Evolutionary conservation across 2,113 vertebrate species (phyloP).

Genomic region (western clawed frog (Xenopus tropicalis)): UCB_Xtro_10.0 CM004444.2:72164501-72165000

Average conservation of each 20-base stretch:
- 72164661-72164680: slow-evolving; percentile 42
- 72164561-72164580: slow-evolving; percentile 23
- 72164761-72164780: background rate
- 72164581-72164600: slow-evolving; percentile 12
- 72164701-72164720: background rate
- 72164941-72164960: background rate
- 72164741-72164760: background rate
- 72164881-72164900: no score
- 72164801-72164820: background rate
- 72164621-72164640: slow-evolving; percentile 17
- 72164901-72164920: slow-evolving; percentile 16
- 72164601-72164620: background rate
- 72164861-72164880: no score
- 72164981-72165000: background rate
- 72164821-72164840: background rate
- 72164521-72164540: slow-evolving; percentile 2
- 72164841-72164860: slow-evolving; percentile 7
- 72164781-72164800: background rate
- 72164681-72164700: slow-evolving; percentile 17
- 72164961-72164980: background rate
- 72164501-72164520: slow-evolving; percentile 9
- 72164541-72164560: slow-evolving; percentile 18
- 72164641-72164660: slow-evolving; percentile 36
- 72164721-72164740: slow-evolving; percentile 2
- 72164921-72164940: slow-evolving; percentile 1